Base-by-base conservation (phyloP, 2,113 vertebrate genomes). In the Parus major region DNA sequence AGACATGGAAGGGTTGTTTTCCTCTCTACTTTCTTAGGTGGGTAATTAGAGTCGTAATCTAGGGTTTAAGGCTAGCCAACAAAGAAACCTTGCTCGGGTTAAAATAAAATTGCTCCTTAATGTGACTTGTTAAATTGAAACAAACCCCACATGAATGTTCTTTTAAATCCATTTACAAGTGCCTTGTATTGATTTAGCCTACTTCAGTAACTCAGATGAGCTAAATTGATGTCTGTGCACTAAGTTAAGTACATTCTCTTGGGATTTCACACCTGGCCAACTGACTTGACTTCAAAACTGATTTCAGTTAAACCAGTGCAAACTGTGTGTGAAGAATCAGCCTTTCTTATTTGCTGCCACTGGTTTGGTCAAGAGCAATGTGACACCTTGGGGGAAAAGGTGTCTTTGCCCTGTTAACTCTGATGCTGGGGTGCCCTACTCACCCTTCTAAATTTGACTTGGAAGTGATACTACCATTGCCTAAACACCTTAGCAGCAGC, bases 171-270 rank as follows among this genome's bases (percentile, higher is more conserved):
- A 53, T 82, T 93, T 95, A 86, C 80, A 93, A 93, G 72, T 73
- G 86, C 63, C 73, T 91, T 47, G 52, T 95, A 95, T 97, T 92
- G 95, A 97, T 97, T 81, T 80, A 86, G 68, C 79, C 90, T 81
- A 52, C 79, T 94, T 70, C 60, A 86, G 93, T 88, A 91, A 66
- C 75, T 88, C 90, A 52, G 82, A 95, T 90, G 90, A 94, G 87
- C 55, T 59, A 85, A 92, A 89, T 9, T 92, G 94, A 82, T 92
- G 82, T 73, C 93, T 94, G 71, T 86, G 78, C 71, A 36, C 85
- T 79, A 65, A 79, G 85, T 65, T 88, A 90, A 91, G 22, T 44
- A 31, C 64, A 15, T 83, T 82, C 85, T 41, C 68, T 63, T 69
- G 90, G 52, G 79, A 73, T 85, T 96, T 92, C 78, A 41, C 73